A percentile compares a stretch with the other conserved stretches of the same genome.
Conservation (phyloP, 2,888 invertebrate species). For the Boloria euphrosyne region DNA sequence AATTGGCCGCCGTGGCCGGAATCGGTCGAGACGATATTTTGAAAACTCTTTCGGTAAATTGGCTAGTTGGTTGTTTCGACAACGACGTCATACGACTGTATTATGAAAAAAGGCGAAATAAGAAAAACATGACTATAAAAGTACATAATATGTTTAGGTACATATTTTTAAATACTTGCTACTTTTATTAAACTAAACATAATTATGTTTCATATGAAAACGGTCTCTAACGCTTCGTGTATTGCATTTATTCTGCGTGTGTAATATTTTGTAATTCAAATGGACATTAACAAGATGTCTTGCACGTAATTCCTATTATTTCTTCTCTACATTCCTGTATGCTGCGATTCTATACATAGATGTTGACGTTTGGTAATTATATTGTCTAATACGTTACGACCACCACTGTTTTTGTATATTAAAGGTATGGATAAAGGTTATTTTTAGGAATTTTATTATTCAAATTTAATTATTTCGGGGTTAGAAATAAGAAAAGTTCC, state of each 20-base stretch:
- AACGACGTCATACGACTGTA: too few relatives aligned
- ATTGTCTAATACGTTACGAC: slow-evolving; percentile 4
- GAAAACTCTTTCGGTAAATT: too few relatives aligned
- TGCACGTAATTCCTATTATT: slow-evolving; percentile 36
- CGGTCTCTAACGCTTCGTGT: slow-evolving; percentile 22
- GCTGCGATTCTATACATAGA: slow-evolving; percentile 8
- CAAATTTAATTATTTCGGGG: neutral
- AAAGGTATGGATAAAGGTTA: neutral
- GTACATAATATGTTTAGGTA: too few relatives aligned
- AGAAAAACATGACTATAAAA: too few relatives aligned
- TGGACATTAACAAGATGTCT: slow-evolving; percentile 33
- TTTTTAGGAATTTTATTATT: neutral
- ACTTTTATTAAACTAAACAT: too few relatives aligned
- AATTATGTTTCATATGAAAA: slow-evolving; percentile 12
- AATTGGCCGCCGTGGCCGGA: too few relatives aligned
- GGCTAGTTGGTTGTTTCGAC: too few relatives aligned
- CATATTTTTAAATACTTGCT: too few relatives aligned
- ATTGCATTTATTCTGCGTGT: slow-evolving; percentile 35
- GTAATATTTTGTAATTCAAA: slow-evolving; percentile 41
- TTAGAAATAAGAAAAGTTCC: neutral
- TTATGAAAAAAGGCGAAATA: too few relatives aligned
- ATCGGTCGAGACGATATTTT: too few relatives aligned
- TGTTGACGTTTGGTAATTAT: slow-evolving; percentile 15
- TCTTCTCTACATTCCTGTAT: slow-evolving; percentile 29
- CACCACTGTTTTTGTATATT: neutral